Evolutionary conservation across 2,888 invertebrate species (phyloP), one percentile per base, ranked within the genome.

Genomic region (Arctia plantaginis): DNA sequence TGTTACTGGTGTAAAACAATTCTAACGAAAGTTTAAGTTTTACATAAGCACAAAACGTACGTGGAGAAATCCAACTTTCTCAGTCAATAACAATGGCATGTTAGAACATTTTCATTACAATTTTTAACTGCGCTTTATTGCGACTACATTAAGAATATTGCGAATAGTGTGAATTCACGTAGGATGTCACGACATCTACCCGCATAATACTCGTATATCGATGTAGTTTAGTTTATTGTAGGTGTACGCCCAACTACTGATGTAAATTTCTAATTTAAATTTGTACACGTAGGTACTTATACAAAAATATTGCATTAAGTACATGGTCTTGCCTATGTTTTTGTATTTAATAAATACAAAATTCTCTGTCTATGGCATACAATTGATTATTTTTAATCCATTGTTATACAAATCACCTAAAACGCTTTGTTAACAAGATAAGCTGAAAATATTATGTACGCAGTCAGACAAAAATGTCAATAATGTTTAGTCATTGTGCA

Each of bases 51-150:
- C 80, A 80, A 79, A 74, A 64, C 75, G 80, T 85, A 73, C 66
- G 76, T 76, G 70, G 85, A 76, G 86, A 85, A 84, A 86, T 86
- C 77, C 77, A 71, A 86, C 85, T 85, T 86, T 85, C 85, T 78
- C 80, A 79, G 75, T 39, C 77, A 82, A 79, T 77, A 86, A 85
- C 84, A 85, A 85, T 86, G 75, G 84, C 78, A 80, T 86, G 85
- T 82, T 80, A 78, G 71, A 76, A 75, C 27, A 83, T 86, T 84
- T 86, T 79, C 76, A 77, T 84, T 73, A 78, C 77, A 81, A 86
- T 86, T 85, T 84, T 84, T 81, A 77, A 75, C 76, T 79, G 77
- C 77, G 72, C 72, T 74, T 62, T 72, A 86, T 82, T 82, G 77
- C 66, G 67, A 69, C 66, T 70, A 66, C 74, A 76, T 73, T 69